These are phyloP conservation scores for Chalcis sispes DNA, from an alignment of 2,888 invertebrate species.

Conservation along the genomic window DNA sequence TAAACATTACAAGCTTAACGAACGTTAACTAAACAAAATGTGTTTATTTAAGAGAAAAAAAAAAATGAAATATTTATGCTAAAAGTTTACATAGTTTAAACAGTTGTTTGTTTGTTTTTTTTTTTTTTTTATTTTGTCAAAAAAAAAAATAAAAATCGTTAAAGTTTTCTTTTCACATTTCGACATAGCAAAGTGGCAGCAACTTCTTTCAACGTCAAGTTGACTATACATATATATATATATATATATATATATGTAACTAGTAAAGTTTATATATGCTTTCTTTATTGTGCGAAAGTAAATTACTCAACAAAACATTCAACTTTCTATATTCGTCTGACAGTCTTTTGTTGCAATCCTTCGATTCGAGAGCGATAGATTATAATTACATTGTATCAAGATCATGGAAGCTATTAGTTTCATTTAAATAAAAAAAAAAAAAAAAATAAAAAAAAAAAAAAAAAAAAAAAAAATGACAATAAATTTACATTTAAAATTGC, in stretches of 20 bases:
- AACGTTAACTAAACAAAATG: too few species aligned
- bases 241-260: not conserved
- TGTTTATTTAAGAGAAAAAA: too few species aligned
- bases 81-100: too few species aligned
- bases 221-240: too few species aligned
- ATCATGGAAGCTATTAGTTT: not conserved
- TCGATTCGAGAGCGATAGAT: not conserved
- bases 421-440: not conserved
- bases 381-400: not conserved
- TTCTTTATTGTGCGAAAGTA: conserved; percentile 22
- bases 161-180: not conserved
- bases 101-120: too few species aligned
- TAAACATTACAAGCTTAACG: too few species aligned
- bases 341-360: conserved; percentile 13
- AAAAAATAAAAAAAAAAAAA: too few species aligned
- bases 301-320: not conserved
- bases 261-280: not conserved
- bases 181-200: conserved; percentile 11
- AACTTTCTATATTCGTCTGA: not conserved
- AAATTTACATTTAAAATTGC: not conserved
- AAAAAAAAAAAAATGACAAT: not conserved
- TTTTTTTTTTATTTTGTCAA: too few species aligned
- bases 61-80: too few species aligned
- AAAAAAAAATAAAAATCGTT: too few species aligned
- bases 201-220: not conserved